These are phyloP conservation scores for Drosophila mettleri DNA, from an alignment of 2,888 invertebrate genomes.

Conservation along the genomic window DNA sequence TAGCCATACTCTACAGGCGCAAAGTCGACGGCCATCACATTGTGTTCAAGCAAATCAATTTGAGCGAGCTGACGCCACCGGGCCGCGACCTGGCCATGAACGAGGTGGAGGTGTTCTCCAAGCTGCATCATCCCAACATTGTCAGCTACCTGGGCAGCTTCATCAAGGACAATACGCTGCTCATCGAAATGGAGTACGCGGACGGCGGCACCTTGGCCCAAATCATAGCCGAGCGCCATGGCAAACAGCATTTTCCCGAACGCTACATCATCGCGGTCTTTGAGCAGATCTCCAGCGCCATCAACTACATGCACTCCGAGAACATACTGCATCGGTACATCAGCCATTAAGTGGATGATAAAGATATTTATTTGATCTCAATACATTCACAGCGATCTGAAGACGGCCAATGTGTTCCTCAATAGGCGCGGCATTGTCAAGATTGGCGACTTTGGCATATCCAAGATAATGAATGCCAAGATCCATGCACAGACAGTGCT, in stretches of 20 bases:
- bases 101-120: constrained; percentile 89
- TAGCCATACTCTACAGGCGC: constrained; percentile 89
- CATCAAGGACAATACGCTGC: constrained; percentile 89
- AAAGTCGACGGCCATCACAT: constrained; percentile 88
- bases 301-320: constrained; percentile 89
- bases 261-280: constrained; percentile 88
- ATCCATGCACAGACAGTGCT: constrained; percentile 89
- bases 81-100: constrained; percentile 89
- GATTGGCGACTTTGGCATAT: constrained; percentile 91
- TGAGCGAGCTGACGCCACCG: constrained; percentile 88
- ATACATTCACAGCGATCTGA: constrained; percentile 87
- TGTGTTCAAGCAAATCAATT: constrained; percentile 91
- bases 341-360: too few relatives aligned
- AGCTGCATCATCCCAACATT: constrained; percentile 90
- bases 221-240: constrained; percentile 86
- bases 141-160: constrained; percentile 91
- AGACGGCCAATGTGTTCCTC: constrained; percentile 91
- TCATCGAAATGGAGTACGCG: constrained; percentile 93
- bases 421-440: constrained; percentile 89
- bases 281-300: constrained; percentile 89
- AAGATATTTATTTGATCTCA: neutral
- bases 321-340: constrained; percentile 87
- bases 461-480: constrained; percentile 89
- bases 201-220: constrained; percentile 90
- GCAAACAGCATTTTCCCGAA: constrained; percentile 86